Base-by-base conservation (phyloP, 2,888 invertebrate species). In the Phlogophora meticulosa region DNA sequence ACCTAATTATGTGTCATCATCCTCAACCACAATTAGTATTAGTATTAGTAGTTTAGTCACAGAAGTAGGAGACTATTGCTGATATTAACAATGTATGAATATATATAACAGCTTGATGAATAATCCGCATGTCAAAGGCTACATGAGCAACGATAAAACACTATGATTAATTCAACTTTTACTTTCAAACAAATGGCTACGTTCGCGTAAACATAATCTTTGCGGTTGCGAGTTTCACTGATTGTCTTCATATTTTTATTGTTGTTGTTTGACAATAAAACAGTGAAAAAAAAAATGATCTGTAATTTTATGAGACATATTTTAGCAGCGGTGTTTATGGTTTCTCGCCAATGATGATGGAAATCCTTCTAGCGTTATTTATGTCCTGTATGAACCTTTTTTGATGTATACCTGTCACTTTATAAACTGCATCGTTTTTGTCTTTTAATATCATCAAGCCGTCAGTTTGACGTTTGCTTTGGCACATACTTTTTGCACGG, bases 151-250 rank as follows among this genome's bases (percentile, higher is more conserved):
- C 36, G 53, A 71, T 65, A 71, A n/a, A 78, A 49, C 36, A 43
- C 15, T 58, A 60, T 69, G 78, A 74, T 69, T 81, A 55, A 78
- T 55, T 40, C 48, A 40, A 73, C 65, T 81, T 78, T 78, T 78
- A 78, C 81, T 81, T 81, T 78, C 69, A 61, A 62, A 45, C 43
- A 66, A 74, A 74, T 59, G 43, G n/a, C 38, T 28, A 45, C 11
- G 32, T 49, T 79, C 42, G 59, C 24, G 53, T 58, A 51, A 60
- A 76, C 40, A 45, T 32, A 38, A 58, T 63, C 24, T 76, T 49
- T 51, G 59, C 38, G 52, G 53, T 60, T 43, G 3, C 3, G 40
- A 80, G 56, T 76, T 63, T 76, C 56, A 56, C 48, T 60, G 34
- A 45, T 45, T 61, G 42, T 49, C 46, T 48, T 17, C 7, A 11